A percentile compares a stretch with the other conserved stretches of the same genome.
Conservation (phyloP, 2,113 vertebrate species). For the Tetrax tetrax region DNA sequence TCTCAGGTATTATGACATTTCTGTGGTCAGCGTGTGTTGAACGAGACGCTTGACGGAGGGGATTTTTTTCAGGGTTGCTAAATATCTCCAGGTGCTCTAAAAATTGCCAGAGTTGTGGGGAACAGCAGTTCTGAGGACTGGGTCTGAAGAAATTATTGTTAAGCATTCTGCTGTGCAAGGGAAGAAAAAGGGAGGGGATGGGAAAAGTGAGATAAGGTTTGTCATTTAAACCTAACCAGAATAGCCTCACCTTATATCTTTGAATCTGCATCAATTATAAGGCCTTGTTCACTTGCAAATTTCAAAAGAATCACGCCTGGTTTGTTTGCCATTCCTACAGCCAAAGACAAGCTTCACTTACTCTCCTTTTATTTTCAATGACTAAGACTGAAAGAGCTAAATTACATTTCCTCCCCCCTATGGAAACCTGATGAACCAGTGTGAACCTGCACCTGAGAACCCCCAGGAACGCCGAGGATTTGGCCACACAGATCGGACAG, state of each 20-base stretch:
- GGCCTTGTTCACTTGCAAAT: conserved; percentile 62
- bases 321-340: conserved; percentile 54
- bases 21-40: neutral
- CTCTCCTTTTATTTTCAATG: conserved; percentile 48
- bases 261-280: conserved; percentile 57
- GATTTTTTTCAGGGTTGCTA: neutral
- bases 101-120: neutral
- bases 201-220: conserved; percentile 60
- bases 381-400: conserved; percentile 60
- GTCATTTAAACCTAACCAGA: conserved; percentile 30
- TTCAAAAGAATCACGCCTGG: conserved; percentile 44
- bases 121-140: neutral
- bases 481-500: conserved; percentile 61
- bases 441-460: conserved; percentile 65
- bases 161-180: neutral
- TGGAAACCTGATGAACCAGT: conserved; percentile 63
- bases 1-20: neutral
- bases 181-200: conserved; percentile 58
- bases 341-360: conserved; percentile 50
- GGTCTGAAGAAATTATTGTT: neutral
- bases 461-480: neutral
- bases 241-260: conserved; percentile 57
- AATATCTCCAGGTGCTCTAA: neutral
- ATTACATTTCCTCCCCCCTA: conserved; percentile 43
- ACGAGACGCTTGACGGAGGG: neutral